Base-by-base conservation (phyloP, 2,888 invertebrate genomes). In the Anoplius nigerrimus region DNA sequence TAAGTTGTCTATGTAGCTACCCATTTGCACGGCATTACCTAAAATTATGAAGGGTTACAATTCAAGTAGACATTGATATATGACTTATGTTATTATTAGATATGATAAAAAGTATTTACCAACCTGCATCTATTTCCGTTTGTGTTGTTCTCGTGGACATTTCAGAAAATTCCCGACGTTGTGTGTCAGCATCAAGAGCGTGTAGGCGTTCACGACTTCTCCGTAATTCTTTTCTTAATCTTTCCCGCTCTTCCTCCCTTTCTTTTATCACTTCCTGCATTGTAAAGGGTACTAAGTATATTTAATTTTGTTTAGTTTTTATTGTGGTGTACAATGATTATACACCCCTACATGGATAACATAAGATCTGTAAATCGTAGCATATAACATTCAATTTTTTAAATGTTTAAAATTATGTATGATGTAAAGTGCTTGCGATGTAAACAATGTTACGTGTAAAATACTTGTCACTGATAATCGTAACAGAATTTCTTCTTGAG, bases 231-330 rank as follows among this genome's bases (percentile, higher is more conserved):
- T 92, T 92, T 46, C 95, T 91, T 82, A 95, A 89, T 80, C 92
- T 91, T 82, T 94, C 94, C 66, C 94, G 90, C 86, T 95, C 95
- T 82, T 94, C 94, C 86, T 95, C 95, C 79, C 93, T 91, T 82
- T 93, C 92, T 88, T 93, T 93, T 69, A 95, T 92, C 82, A 94
- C 92, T 88, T 92, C 93, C 95, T 95, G 83, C 5, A 69, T 72
- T 58, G 66, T 52, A n/a, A 70, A 66, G 64, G 15, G 45, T 34
- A 63, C 20, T 55, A 48, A 48, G 5, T 45, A 5, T 45, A 52
- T 16, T 0, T 8, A 15, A 43, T 3, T n/a, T n/a, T 56, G 11
- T 62, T 58, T 65, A 75, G 67, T 66, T 69, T 20, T 54, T 16
- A 45, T 21, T 1, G 20, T 13, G 16, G 24, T 34, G 13, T 4